These are phyloP conservation scores for Falco rusticolus DNA, from an alignment of 2,797 vertebrate species.

Conservation along the genomic window DNA sequence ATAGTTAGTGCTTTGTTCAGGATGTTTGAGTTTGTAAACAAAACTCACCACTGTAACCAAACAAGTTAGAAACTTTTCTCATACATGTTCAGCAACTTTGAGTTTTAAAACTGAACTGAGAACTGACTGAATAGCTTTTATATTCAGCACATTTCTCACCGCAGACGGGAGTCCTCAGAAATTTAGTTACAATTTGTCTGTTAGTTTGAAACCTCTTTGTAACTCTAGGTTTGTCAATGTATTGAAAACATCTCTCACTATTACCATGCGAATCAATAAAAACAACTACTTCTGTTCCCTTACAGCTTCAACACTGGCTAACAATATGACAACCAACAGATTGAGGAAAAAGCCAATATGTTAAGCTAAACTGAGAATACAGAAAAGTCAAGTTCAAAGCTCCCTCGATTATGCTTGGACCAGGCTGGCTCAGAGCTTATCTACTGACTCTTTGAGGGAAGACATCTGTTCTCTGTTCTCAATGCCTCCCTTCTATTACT, in stretches of 20 bases:
- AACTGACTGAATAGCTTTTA: neutral
- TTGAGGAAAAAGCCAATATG: neutral
- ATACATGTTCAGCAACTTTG: neutral
- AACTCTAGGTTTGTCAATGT: neutral
- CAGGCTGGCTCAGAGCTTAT: slow-evolving; percentile 33
- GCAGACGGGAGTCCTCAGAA: neutral
- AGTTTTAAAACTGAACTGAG: neutral
- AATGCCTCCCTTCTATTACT: slow-evolving; percentile 41
- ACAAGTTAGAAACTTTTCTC: neutral
- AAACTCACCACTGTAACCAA: neutral
- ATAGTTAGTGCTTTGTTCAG: neutral
- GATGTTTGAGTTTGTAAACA: neutral
- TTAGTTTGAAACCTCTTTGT: neutral
- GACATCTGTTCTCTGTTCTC: slow-evolving; percentile 42
- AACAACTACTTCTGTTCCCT: slow-evolving; percentile 24
- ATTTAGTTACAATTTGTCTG: neutral
- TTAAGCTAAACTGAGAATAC: slow-evolving; percentile 32
- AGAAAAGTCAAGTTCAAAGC: slow-evolving; percentile 39
- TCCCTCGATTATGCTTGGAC: slow-evolving; percentile 7
- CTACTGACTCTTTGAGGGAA: slow-evolving; percentile 56
- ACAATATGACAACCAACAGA: slow-evolving; percentile 83
- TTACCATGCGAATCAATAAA: neutral
- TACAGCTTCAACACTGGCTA: slow-evolving; percentile 93
- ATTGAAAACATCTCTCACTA: neutral
- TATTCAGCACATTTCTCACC: neutral